Base-by-base conservation (phyloP, 2,888 invertebrate genomes). In the Acholoe squamosa region DNA sequence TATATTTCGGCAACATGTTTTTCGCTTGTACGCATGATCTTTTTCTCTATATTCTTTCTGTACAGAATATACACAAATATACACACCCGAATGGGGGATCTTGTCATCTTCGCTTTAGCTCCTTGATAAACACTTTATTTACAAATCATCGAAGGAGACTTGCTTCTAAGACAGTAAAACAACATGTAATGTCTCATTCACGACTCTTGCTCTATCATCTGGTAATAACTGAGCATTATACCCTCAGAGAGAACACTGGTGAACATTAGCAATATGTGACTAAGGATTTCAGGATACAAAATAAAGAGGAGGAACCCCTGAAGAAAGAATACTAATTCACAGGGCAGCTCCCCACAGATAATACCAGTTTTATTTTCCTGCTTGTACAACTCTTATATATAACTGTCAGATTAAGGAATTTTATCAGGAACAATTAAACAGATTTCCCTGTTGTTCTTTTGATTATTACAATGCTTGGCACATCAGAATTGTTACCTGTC, bases 41-140 rank as follows among this genome's bases (percentile, higher is more conserved):
- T 28, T 31, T 76, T 76, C 25, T 28, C 25, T n/a, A n/a, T 76
- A 76, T 76, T 76, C 25, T 28, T 80, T 80, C n/a, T 80, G 80
- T 80, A 80, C 80, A 80, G 80, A 80, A 80, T 80, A 80, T 80
- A 34, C 80, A 80, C 80, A 80, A 80, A 80, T 80, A 80, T 80
- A 80, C 80, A 80, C 22, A 19, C 61, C 61, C 61, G 22, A 61
- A n/a, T 61, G 5, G 61, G 61, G 61, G 14, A 12, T 19, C 1
- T 61, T 7, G 14, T 61, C 22, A n/a, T n/a, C 22, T 61, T n/a
- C 19, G 61, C 61, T 0, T 61, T 14, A 61, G 14, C 61, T 61
- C 61, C 61, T 61, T 61, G 5, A 3, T 12, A 61, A 61, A 61
- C 1, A 19, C 61, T n/a, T n/a, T 61, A 61, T 61, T 61, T 61